phyloP scores from a whole-genome alignment of 2,113 vertebrate genomes.

The Procapra przewalskii region DNA sequence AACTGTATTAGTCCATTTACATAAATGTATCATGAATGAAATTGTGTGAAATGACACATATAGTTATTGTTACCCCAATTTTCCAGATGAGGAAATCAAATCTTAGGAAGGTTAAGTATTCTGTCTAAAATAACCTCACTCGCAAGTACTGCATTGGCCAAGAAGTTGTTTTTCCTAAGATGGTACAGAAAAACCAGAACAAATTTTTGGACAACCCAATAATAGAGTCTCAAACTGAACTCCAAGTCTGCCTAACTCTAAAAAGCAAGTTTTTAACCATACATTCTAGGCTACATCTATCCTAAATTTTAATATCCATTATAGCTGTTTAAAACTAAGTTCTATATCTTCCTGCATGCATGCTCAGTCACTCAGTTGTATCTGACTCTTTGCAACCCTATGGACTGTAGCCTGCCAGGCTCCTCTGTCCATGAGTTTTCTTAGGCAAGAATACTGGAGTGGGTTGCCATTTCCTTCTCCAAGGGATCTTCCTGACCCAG shows the following conservation, averaged over 20 bases:
- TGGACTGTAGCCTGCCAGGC: background rate
- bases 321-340: background rate
- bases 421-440: background rate
- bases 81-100: background rate
- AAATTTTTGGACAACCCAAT: background rate
- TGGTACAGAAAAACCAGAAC: background rate
- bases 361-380: background rate
- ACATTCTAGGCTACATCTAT: background rate
- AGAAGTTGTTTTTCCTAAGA: background rate
- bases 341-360: background rate
- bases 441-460: background rate
- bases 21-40: background rate
- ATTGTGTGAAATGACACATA: background rate
- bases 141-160: background rate
- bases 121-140: background rate
- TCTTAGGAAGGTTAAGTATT: background rate
- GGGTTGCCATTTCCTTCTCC: background rate
- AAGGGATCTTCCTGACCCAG: background rate
- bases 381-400: background rate
- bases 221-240: background rate
- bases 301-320: background rate
- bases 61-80: background rate
- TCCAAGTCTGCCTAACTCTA: background rate
- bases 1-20: background rate
- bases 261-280: background rate